Percentiles rank a stretch among this genome's conserved stretches.
These are phyloP conservation scores for Drosophila limbata DNA, from an alignment of 2,888 invertebrate species.

Conservation along the genomic window DNA sequence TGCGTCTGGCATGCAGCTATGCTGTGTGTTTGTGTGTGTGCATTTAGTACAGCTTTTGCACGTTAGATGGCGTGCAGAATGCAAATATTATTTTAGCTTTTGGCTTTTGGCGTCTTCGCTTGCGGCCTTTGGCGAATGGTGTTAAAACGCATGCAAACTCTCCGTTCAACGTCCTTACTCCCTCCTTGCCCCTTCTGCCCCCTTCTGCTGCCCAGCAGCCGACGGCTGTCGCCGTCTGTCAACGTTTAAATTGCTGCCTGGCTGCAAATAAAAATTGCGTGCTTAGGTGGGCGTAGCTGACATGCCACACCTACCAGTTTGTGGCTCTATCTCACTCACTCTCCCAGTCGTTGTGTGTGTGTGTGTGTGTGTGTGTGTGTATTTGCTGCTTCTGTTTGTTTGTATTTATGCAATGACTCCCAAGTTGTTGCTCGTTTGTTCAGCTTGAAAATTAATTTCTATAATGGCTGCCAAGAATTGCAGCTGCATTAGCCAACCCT, in stretches of 20 bases:
- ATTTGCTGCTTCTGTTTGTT: conserved; percentile 46
- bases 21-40: conserved; percentile 30
- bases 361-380: conserved; percentile 27
- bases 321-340: conserved; percentile 18
- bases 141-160: conserved; percentile 79
- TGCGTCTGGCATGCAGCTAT: conserved; percentile 34
- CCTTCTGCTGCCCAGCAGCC: conserved; percentile 52
- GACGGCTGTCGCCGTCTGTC: conserved; percentile 70
- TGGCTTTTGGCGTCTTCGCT: conserved; percentile 66
- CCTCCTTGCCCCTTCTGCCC: neutral
- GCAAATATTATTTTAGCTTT: conserved; percentile 81
- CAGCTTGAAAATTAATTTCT: conserved; percentile 80
- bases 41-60: conserved; percentile 64
- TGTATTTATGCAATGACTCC: conserved; percentile 77
- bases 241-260: conserved; percentile 76
- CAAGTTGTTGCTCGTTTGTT: conserved; percentile 81
- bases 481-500: conserved; percentile 60
- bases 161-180: neutral
- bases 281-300: conserved; percentile 79
- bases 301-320: conserved; percentile 73
- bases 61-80: conserved; percentile 80
- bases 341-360: neutral
- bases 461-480: conserved; percentile 79
- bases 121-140: conserved; percentile 68
- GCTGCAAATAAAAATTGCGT: conserved; percentile 75